phyloP scores from a whole-genome alignment of 2,888 invertebrate species.

The Tortrix viridana region DNA sequence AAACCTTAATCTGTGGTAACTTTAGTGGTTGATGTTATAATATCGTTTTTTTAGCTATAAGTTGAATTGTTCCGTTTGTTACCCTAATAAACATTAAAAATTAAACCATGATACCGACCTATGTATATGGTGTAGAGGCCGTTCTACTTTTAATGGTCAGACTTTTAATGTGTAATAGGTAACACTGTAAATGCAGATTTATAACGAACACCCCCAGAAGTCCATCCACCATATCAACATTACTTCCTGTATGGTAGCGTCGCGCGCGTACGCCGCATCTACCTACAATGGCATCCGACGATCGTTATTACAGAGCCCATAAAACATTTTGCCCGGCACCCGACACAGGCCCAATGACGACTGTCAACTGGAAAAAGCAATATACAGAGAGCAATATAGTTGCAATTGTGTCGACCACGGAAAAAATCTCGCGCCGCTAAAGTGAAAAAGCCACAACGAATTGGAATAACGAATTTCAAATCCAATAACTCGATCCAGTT shows the following conservation, averaged over 20 bases:
- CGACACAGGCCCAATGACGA: slow-evolving; percentile 46
- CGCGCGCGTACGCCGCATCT: slow-evolving; percentile 33
- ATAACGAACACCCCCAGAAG: background rate
- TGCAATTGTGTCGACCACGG: slow-evolving; percentile 58
- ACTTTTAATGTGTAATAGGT: too few species aligned
- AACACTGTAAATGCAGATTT: background rate
- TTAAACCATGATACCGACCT: too few species aligned
- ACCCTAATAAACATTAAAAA: too few species aligned
- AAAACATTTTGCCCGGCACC: slow-evolving; percentile 56
- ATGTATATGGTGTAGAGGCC: too few species aligned
- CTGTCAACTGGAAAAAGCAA: slow-evolving; percentile 68
- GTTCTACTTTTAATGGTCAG: too few species aligned
- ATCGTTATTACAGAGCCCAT: slow-evolving; percentile 63
- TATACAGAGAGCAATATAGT: slow-evolving; percentile 61
- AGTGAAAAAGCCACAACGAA: slow-evolving; percentile 62
- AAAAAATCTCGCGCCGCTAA: slow-evolving; percentile 65
- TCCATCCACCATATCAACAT: too few species aligned
- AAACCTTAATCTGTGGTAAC: too few species aligned
- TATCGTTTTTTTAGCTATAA: too few species aligned
- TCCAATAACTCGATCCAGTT: slow-evolving; percentile 64
- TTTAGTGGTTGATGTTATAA: too few species aligned
- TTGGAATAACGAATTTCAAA: slow-evolving; percentile 77
- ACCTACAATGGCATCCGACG: slow-evolving; percentile 25
- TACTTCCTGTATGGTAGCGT: background rate
- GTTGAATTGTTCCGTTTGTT: too few species aligned